Evolutionary conservation across 2,888 invertebrate species (phyloP).

Genomic region (Calephelis perditalis): DNA sequence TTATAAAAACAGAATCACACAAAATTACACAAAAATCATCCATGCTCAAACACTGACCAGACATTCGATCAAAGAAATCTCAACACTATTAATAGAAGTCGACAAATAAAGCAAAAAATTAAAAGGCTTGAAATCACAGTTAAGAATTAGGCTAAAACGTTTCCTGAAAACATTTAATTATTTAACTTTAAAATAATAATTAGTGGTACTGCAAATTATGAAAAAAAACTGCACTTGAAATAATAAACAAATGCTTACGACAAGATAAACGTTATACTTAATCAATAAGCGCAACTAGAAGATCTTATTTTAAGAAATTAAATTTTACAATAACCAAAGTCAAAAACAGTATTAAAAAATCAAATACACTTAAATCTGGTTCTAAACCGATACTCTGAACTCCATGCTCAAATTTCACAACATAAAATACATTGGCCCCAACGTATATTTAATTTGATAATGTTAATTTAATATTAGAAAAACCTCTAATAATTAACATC

Average conservation of each 20-base stretch:
- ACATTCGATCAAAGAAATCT: constrained; percentile 4
- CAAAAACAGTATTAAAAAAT: constrained; percentile 10
- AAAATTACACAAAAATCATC: constrained; percentile 7
- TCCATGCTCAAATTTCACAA: constrained; percentile 29
- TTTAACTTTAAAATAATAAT: background rate
- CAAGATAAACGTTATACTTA: background rate
- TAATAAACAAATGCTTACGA: background rate
- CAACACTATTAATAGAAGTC: background rate
- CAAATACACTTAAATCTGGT: background rate
- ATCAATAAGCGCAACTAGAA: background rate
- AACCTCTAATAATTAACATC: no score
- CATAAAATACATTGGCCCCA: constrained; percentile 20
- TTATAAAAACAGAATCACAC: constrained; percentile 10
- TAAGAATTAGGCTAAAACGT: background rate
- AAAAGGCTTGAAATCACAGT: background rate
- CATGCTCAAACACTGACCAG: constrained; percentile 5
- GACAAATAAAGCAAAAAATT: constrained; percentile 1
- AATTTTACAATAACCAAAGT: background rate
- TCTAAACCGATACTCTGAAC: constrained; percentile 14
- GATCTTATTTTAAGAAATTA: constrained; percentile 3
- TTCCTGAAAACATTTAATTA: constrained; percentile 1
- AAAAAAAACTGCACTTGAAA: background rate
- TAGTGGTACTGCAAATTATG: background rate
- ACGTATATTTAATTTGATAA: background rate
- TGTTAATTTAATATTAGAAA: background rate